Conservation (phyloP, 2,113 vertebrate species). For the Gnathonemus echidnorhynchus region DNA sequence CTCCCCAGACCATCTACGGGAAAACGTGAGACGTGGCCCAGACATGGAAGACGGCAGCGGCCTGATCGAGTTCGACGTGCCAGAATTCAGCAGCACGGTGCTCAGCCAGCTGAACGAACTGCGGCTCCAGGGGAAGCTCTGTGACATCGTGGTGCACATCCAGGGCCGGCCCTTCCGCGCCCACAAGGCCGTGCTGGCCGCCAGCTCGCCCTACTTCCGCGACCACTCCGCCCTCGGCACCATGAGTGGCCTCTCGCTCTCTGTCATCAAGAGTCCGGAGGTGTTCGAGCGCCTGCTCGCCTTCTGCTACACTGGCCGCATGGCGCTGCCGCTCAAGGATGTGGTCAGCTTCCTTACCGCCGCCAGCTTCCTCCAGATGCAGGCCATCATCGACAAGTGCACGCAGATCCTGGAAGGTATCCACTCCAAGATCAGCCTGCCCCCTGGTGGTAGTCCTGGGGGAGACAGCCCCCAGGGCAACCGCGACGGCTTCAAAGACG, state of each 20-base stretch:
- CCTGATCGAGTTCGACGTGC: constrained; percentile 98
- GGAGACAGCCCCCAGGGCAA: constrained; percentile 68
- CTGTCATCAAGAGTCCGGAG: constrained; percentile 93
- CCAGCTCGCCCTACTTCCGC: constrained; percentile 95
- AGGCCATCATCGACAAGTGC: constrained; percentile 95
- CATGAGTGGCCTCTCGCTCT: constrained; percentile 98
- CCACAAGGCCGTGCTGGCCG: constrained; percentile 93
- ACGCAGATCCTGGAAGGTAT: constrained; percentile 95
- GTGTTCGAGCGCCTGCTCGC: constrained; percentile 95
- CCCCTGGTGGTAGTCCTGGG: constrained; percentile 68
- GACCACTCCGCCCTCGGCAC: constrained; percentile 94
- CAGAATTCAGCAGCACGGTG: constrained; percentile 95
- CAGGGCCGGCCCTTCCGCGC: constrained; percentile 95
- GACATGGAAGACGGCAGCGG: constrained; percentile 93
- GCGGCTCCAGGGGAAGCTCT: constrained; percentile 91
- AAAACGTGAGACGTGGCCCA: constrained; percentile 59
- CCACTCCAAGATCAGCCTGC: constrained; percentile 90
- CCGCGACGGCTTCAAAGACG: constrained; percentile 81
- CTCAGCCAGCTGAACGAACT: constrained; percentile 94
- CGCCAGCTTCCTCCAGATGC: constrained; percentile 98
- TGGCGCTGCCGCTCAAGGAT: constrained; percentile 92
- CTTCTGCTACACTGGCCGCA: constrained; percentile 98
- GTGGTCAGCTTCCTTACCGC: constrained; percentile 96
- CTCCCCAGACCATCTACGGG: constrained; percentile 51
- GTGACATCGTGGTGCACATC: constrained; percentile 97